A percentile compares a stretch with the other conserved stretches of the same genome.
Evolutionary conservation across 2,797 vertebrate genomes (phyloP).

Genomic region (Mus caroli): DNA sequence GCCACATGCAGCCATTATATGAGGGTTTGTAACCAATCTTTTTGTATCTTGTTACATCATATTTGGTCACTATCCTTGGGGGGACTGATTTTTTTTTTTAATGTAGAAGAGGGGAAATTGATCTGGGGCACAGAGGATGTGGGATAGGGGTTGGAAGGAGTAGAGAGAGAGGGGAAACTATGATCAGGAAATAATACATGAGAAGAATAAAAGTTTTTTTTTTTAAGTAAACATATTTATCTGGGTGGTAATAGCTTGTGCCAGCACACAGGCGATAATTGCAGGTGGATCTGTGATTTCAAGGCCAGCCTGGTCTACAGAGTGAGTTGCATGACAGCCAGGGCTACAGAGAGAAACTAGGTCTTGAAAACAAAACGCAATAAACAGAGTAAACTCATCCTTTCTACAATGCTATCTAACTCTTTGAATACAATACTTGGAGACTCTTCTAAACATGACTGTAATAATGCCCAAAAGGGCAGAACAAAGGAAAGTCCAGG

Average conservation of each 20-base stretch:
- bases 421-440: neutral
- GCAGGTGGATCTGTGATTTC: neutral
- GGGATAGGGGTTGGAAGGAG: neutral
- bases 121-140: neutral
- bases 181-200: neutral
- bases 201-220: neutral
- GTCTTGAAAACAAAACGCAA: neutral
- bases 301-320: neutral
- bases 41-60: neutral
- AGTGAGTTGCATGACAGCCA: neutral
- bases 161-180: neutral
- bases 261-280: neutral
- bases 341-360: neutral
- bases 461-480: neutral
- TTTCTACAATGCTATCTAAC: neutral
- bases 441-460: neutral
- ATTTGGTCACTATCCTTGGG: neutral
- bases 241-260: neutral
- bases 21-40: neutral
- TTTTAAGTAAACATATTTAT: neutral
- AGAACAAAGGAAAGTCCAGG: neutral
- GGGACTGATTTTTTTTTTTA: neutral
- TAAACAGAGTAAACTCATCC: neutral
- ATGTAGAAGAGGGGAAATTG: neutral
- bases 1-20: neutral